Base-by-base conservation (phyloP, 2,113 vertebrate species). In the Tylochromis polylepis region DNA sequence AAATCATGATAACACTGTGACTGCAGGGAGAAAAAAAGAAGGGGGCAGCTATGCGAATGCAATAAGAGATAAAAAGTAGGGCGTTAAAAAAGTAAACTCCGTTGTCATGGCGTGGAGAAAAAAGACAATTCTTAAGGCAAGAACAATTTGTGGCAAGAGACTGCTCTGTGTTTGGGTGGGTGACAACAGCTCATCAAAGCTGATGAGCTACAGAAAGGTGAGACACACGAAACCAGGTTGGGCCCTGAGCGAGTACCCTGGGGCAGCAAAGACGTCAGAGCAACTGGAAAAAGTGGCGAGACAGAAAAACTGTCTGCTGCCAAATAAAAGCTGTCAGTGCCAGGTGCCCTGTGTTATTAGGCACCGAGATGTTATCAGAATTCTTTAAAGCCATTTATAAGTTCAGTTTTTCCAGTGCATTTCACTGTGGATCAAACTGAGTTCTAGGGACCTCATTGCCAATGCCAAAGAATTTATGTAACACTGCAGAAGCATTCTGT, bases 211-310 rank as follows among this genome's bases (percentile, higher is more conserved):
- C 84, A 87, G 92, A 96, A 94, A 96, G 95, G 86, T 95, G 94
- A 87, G 95, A 94, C 91, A 94, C 91, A 88, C 34, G 38, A 86
- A 88, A 85, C 81, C 84, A 86, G 92, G 93, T 92, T 91, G 89
- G 95, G 93, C 94, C 95, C 95, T 91, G 82, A 92, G 89, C 81
- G 53, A 93, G 93, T 91, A 83, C 95, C 95, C 94, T 79, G 85
- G 78, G 96, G 95, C 90, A 87, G 85, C 95, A 96, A 92, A 24
- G 62, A 85, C 34, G 15, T 20, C 86, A 79, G 94, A 97, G 95
- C 95, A 93, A 87, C 95, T 95, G 96, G 96, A 97, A 96, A 97
- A 94, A 95, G 96, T 94, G 92, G 95, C 95, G 95, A 96, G 95
- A 89, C 95, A 92, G 22, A 94, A 97, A 96, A 97, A 94, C 93